phyloP scores from a whole-genome alignment of 2,113 vertebrate species.

The Sitta europaea region DNA sequence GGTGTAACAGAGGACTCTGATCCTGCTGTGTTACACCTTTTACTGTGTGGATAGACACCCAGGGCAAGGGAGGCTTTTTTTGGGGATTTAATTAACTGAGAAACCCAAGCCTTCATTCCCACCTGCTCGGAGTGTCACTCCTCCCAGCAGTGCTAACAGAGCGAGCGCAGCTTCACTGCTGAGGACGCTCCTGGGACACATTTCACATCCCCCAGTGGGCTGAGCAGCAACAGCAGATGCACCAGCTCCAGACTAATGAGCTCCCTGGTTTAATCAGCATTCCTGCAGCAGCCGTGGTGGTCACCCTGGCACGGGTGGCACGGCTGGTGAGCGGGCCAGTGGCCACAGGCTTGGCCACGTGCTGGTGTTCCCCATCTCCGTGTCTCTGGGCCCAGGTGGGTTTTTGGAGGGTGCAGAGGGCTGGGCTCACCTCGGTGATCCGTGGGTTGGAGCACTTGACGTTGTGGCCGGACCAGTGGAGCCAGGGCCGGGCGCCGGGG shows the following conservation, averaged over 20 bases:
- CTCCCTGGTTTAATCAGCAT: slow-evolving; percentile 81
- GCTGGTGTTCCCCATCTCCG: too few relatives aligned
- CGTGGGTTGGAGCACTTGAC: slow-evolving; percentile 97
- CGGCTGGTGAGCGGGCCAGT: not conserved
- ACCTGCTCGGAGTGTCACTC: not conserved
- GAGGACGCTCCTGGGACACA: slow-evolving; percentile 33
- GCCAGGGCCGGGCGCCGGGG: slow-evolving; percentile 83
- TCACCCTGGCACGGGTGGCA: not conserved
- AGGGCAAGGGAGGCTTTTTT: not conserved
- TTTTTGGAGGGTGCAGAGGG: too few relatives aligned
- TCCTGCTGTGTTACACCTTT: not conserved
- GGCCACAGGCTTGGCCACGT: not conserved
- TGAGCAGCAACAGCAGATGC: slow-evolving; percentile 59
- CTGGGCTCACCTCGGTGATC: slow-evolving; percentile 91
- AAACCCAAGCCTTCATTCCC: not conserved
- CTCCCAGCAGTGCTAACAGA: not conserved
- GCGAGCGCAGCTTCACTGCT: not conserved
- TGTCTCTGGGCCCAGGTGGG: too few relatives aligned
- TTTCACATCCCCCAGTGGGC: slow-evolving; percentile 8
- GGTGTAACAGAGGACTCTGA: not conserved
- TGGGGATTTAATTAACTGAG: not conserved
- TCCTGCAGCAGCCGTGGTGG: slow-evolving; percentile 6
- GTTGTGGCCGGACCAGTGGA: slow-evolving; percentile 87
- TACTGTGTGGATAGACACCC: rapidly evolving
- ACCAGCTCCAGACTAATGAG: slow-evolving; percentile 78